Percentiles rank a stretch among this genome's conserved stretches.
Evolutionary conservation across 2,797 vertebrate genomes (phyloP).

Genomic region (Graptemys geographica): DNA sequence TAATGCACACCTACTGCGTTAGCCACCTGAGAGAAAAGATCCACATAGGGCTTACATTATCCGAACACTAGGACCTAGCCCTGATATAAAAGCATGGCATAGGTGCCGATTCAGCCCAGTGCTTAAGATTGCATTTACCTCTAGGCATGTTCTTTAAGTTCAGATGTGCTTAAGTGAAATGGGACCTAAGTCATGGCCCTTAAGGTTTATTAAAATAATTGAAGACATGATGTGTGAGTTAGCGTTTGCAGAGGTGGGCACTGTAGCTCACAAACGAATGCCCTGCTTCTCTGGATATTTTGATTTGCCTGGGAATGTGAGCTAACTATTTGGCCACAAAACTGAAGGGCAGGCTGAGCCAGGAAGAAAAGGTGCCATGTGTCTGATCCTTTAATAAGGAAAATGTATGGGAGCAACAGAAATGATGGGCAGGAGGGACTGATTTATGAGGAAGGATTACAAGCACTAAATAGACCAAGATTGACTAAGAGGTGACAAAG

Average conservation of each 20-base stretch:
- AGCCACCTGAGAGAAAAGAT: background rate
- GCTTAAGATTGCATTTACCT: too few species aligned
- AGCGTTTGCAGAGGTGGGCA: background rate
- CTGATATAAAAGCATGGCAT: background rate
- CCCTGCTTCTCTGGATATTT: background rate
- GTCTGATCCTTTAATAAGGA: background rate
- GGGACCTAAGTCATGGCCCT: background rate
- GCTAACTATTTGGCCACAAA: background rate
- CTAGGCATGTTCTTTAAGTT: background rate
- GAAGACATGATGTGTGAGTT: background rate
- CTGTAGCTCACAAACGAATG: background rate
- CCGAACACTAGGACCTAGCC: background rate
- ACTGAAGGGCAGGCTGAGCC: background rate
- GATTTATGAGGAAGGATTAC: background rate
- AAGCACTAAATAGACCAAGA: background rate
- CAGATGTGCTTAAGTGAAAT: background rate
- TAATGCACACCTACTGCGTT: background rate
- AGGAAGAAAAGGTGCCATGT: background rate
- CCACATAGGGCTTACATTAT: accelerated
- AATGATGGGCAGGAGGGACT: background rate
- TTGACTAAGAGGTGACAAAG: background rate
- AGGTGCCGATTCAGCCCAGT: background rate
- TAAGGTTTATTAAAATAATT: background rate
- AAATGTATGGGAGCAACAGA: background rate
- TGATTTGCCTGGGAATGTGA: background rate